Evolutionary conservation across 64 coral and sea anemone species (phyloP).

Genomic region (Pocillopora verrucosa): DNA sequence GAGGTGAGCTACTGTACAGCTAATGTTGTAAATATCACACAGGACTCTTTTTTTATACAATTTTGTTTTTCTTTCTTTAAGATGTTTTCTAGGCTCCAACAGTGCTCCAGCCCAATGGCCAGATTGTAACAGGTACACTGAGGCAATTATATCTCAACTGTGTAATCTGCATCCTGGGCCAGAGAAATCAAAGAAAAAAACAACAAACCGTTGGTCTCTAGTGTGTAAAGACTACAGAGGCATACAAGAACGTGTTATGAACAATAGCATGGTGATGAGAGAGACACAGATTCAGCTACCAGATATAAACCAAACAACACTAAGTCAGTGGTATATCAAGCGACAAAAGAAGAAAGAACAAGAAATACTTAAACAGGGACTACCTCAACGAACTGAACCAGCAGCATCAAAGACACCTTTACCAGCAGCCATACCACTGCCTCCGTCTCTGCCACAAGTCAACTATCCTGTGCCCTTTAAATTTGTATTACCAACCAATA

Average conservation of each 20-base stretch:
- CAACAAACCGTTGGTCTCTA: background rate
- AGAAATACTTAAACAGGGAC: background rate
- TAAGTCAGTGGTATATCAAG: constrained; percentile 41
- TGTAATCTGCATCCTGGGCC: background rate
- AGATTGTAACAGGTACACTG: constrained; percentile 60
- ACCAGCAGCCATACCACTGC: constrained; percentile 8
- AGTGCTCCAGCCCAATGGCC: constrained; percentile 57
- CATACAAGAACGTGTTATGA: background rate
- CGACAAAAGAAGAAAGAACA: constrained; percentile 12
- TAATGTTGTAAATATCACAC: background rate
- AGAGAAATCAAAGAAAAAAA: background rate
- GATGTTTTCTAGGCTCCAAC: constrained; percentile 44
- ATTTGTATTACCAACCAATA: constrained; percentile 25
- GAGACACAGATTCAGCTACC: constrained; percentile 36
- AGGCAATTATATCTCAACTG: constrained; percentile 22
- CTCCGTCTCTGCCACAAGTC: constrained; percentile 6
- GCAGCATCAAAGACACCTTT: background rate
- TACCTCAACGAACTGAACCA: background rate
- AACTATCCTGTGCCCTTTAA: constrained; percentile 8
- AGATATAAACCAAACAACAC: constrained; percentile 50
- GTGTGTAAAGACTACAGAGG: background rate
- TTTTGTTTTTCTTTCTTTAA: background rate
- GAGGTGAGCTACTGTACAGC: background rate
- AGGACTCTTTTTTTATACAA: background rate
- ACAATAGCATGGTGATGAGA: background rate